Base-by-base conservation (phyloP, 2,888 invertebrate species). In the Acleris literana region DNA sequence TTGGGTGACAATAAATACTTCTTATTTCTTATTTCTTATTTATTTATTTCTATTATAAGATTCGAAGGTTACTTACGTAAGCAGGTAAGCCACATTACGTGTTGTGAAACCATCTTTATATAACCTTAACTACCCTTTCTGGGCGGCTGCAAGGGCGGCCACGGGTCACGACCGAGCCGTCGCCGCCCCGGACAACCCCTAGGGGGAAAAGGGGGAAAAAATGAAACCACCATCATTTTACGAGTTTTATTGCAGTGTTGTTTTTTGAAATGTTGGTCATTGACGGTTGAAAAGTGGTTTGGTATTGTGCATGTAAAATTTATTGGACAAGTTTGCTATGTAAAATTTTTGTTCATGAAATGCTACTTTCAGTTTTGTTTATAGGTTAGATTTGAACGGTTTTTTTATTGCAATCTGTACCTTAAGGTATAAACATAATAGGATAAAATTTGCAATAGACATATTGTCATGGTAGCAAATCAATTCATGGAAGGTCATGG, bases 131-230 rank as follows among this genome's bases (percentile, higher is more conserved):
- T 78, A 57, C 58, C 64, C 63, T 77, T 78, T 76, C 80, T 76
- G 81, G 80, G 79, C 79, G 79, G 73, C 69, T 79, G 75, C 75
- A 75, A 73, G 81, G 84, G 86, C 84, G 84, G 90, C 88, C 90
- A 90, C 80, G 78, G 89, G 90, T 84, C 90, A 86, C 88, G 87
- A 83, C 81, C 79, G 82, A 80, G 77, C 82, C 81, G 78, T 80
- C 85, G 68, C 86, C 85, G 86, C 87, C 86, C 86, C 78, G 76
- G 78, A 55, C 55, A 46, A 22, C 57, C 57, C 44, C 57, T 17
- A 17, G 22, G 57, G 57, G 57, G 57, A 16, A 22, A 25, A 22
- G 20, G 43, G 22, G 17, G 49, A 9, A 55, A 20, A 55, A 55
- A 43, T 55, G n/a, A 39, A 55, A 39, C 54, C 39, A 54, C 43